Conservation (phyloP, 2,797 vertebrate genomes). For the Sebastes glaucus region DNA sequence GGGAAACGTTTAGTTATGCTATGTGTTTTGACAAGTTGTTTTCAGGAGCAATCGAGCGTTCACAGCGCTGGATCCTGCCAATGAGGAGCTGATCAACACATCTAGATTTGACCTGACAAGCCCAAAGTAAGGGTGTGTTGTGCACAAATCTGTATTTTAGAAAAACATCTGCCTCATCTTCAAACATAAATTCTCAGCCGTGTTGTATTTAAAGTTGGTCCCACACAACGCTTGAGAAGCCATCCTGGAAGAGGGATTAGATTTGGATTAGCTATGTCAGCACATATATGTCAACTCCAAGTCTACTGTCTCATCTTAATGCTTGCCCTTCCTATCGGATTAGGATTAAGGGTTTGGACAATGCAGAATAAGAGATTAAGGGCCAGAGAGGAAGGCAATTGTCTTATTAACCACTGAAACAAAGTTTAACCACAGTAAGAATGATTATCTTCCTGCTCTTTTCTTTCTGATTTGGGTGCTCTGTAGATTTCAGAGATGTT, state of each 20-base stretch:
- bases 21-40: slow-evolving; percentile 27
- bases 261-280: slow-evolving; percentile 76
- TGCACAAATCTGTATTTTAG: not conserved
- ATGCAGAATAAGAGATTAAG: slow-evolving; percentile 66
- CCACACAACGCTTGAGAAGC: slow-evolving; percentile 14
- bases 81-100: not conserved
- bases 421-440: slow-evolving; percentile 4
- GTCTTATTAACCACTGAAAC: slow-evolving; percentile 40
- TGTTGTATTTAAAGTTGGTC: slow-evolving; percentile 14
- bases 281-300: slow-evolving; percentile 65
- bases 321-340: slow-evolving; percentile 69
- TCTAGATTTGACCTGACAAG: slow-evolving; percentile 42
- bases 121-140: not conserved
- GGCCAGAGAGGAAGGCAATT: slow-evolving; percentile 57
- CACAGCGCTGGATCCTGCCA: not conserved
- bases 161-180: slow-evolving; percentile 22
- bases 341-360: slow-evolving; percentile 74
- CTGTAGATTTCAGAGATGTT: not conserved
- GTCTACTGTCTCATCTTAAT: slow-evolving; percentile 72
- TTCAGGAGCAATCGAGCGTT: slow-evolving; percentile 18
- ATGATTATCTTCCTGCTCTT: not conserved
- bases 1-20: slow-evolving; percentile 18
- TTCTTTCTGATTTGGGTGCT: not conserved
- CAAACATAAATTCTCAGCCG: not conserved
- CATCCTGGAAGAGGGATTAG: slow-evolving; percentile 62